Evolutionary conservation across 2,888 invertebrate species (phyloP).

Genomic region (Cephus pygmeus): DNA sequence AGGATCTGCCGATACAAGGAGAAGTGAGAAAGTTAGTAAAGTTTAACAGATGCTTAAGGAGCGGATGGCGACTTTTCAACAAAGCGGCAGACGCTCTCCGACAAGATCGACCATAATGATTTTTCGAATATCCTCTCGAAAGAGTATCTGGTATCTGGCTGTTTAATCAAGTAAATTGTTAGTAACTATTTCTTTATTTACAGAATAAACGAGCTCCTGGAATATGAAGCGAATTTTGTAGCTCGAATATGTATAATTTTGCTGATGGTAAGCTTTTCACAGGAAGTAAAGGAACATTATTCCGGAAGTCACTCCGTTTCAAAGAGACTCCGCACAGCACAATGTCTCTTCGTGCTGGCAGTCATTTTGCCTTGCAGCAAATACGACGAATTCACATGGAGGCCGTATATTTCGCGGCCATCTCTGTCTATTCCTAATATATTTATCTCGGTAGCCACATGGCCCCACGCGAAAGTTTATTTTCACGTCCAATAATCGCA

Average conservation of each 20-base stretch:
- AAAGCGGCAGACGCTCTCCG: neutral
- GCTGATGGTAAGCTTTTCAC: slow-evolving; percentile 20
- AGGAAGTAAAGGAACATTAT: slow-evolving; percentile 59
- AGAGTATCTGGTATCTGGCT: neutral
- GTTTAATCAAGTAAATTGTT: neutral
- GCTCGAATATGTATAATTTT: neutral
- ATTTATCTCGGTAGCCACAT: neutral
- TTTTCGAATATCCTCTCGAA: neutral
- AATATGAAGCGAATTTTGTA: neutral
- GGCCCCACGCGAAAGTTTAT: neutral
- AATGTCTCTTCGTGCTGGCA: neutral
- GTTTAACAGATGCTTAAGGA: neutral
- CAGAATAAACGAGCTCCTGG: neutral
- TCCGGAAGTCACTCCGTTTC: slow-evolving; percentile 48
- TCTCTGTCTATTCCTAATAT: neutral
- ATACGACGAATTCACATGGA: neutral
- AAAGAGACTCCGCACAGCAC: neutral
- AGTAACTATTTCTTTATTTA: neutral
- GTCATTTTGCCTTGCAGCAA: neutral
- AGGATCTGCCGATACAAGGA: neutral
- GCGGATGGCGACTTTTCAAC: neutral
- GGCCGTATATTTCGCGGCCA: neutral
- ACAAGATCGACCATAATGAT: neutral
- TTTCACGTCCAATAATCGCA: neutral
- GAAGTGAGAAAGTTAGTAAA: neutral